Conservation (phyloP, 2,113 vertebrate species). For the Ictalurus punctatus region DNA sequence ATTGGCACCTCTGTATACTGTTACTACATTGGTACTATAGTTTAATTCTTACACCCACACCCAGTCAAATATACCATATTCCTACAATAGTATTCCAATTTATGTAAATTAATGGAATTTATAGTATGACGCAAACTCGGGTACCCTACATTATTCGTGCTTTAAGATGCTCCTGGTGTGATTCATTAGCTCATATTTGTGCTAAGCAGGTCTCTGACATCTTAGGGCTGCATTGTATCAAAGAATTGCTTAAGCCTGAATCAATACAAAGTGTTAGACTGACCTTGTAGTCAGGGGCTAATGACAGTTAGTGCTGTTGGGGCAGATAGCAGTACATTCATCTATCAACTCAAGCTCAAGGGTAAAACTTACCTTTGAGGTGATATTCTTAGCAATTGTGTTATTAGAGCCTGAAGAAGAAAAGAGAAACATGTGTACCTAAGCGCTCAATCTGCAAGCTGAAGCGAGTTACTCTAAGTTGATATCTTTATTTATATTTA, state of each 20-base stretch:
- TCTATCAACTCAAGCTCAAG: slow-evolving; percentile 22
- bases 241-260: slow-evolving; percentile 14
- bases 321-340: background rate
- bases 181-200: background rate
- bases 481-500: background rate
- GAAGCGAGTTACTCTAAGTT: background rate
- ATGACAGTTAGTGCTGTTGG: slow-evolving; percentile 18
- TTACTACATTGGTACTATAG: background rate
- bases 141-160: background rate
- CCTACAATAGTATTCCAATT: too few relatives aligned
- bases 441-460: background rate
- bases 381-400: slow-evolving; percentile 10
- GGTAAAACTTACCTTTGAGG: slow-evolving; percentile 5
- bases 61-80: background rate
- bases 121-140: background rate
- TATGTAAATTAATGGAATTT: background rate
- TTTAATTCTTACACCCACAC: background rate
- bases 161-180: background rate
- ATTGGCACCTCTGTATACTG: background rate
- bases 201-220: background rate
- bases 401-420: background rate
- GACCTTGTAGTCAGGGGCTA: slow-evolving; percentile 26
- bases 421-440: background rate
- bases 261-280: slow-evolving; percentile 18
- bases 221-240: background rate